phyloP scores from a whole-genome alignment of 2,113 vertebrate genomes.

The Cnemophilus loriae region DNA sequence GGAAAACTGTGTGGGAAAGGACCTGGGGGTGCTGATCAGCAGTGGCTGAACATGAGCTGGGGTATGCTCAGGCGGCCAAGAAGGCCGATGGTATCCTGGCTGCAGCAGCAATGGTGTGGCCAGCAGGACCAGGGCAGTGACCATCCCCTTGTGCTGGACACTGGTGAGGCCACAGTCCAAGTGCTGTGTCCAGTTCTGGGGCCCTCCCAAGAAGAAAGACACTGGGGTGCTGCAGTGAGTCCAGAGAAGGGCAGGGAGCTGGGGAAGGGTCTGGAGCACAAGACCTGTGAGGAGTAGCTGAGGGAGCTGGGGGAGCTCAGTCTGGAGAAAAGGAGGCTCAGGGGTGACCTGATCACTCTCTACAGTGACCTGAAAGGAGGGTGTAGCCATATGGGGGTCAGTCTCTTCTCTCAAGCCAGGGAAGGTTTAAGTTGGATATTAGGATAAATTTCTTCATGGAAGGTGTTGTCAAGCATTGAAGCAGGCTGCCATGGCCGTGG shows the following conservation, averaged over 20 bases:
- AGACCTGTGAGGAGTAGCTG: background rate
- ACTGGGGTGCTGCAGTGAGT: background rate
- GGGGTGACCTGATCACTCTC: background rate
- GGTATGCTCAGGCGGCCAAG: background rate
- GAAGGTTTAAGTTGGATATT: background rate
- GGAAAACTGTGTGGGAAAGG: background rate
- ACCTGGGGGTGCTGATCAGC: rapidly evolving
- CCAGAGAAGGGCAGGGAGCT: background rate
- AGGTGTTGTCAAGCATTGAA: background rate
- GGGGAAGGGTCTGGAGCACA: background rate
- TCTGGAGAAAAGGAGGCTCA: background rate
- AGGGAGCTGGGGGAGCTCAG: background rate
- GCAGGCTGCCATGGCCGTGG: background rate
- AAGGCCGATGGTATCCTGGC: background rate
- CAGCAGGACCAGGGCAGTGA: background rate
- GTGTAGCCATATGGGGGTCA: background rate
- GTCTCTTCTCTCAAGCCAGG: background rate
- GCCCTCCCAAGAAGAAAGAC: background rate
- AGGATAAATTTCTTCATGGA: background rate
- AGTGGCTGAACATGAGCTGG: background rate
- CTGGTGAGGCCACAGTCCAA: no score
- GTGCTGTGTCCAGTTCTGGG: rapidly evolving
- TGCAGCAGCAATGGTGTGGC: background rate
- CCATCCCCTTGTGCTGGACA: rapidly evolving
- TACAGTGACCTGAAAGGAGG: background rate